phyloP scores from a whole-genome alignment of 2,888 invertebrate species.

The Hoplodrina blanda region DNA sequence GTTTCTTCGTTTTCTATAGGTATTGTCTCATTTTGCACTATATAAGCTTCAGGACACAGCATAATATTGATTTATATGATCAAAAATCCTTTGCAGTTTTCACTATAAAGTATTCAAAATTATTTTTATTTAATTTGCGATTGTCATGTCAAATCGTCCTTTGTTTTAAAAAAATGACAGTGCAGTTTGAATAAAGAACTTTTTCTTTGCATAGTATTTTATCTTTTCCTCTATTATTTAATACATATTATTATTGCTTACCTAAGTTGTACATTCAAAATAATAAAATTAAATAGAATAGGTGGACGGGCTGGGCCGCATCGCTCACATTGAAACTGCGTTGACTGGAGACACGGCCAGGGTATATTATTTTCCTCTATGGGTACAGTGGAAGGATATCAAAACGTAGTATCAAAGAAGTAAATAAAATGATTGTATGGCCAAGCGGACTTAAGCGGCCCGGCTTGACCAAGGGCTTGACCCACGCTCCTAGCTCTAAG shows the following conservation, averaged over 20 bases:
- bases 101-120: constrained; percentile 73
- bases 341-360: too few species aligned
- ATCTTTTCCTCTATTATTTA: constrained; percentile 9
- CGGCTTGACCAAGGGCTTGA: too few species aligned
- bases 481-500: too few species aligned
- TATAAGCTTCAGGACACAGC: constrained; percentile 83
- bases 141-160: constrained; percentile 54
- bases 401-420: too few species aligned
- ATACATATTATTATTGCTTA: background rate
- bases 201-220: constrained; percentile 4
- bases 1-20: constrained; percentile 76
- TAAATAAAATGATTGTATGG: too few species aligned
- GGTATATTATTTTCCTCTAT: too few species aligned
- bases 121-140: constrained; percentile 67
- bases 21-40: constrained; percentile 74
- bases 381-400: too few species aligned
- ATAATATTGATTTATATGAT: constrained; percentile 78
- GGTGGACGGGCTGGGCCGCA: too few species aligned
- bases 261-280: background rate
- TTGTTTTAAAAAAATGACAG: constrained; percentile 55
- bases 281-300: too few species aligned
- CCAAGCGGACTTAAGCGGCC: too few species aligned
- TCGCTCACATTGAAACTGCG: too few species aligned
- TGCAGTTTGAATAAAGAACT: constrained; percentile 57
- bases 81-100: constrained; percentile 71